Evolutionary conservation across 2,888 invertebrate species (phyloP).

Genomic region (Drosophila quinaria): DNA sequence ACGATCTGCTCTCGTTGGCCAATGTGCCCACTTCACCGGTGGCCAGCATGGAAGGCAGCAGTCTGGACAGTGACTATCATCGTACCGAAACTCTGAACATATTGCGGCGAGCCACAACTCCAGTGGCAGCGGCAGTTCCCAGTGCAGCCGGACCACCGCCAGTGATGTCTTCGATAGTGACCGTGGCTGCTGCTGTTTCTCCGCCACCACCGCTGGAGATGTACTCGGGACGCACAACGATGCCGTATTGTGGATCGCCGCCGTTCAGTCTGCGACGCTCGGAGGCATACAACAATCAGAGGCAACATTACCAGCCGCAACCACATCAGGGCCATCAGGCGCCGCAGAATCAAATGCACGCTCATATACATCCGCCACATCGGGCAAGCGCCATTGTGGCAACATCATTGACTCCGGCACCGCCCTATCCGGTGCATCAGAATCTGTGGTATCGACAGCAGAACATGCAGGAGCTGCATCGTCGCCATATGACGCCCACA

Average conservation of each 20-base stretch:
- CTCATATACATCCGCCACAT: conserved; percentile 72
- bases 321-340: conserved; percentile 77
- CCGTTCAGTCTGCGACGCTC: conserved; percentile 73
- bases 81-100: conserved; percentile 44
- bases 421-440: conserved; percentile 91
- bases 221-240: conserved; percentile 79
- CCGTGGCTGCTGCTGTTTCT: conserved; percentile 70
- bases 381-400: conserved; percentile 69
- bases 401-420: conserved; percentile 84
- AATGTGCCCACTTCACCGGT: conserved; percentile 55
- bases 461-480: conserved; percentile 88
- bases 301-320: conserved; percentile 73
- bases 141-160: conserved; percentile 49
- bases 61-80: conserved; percentile 47
- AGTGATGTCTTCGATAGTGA: conserved; percentile 55
- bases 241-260: conserved; percentile 84
- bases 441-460: conserved; percentile 92
- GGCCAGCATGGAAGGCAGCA: conserved; percentile 29
- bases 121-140: conserved; percentile 47
- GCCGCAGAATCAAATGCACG: conserved; percentile 77
- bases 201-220: conserved; percentile 78
- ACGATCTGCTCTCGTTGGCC: conserved; percentile 58
- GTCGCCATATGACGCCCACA: conserved; percentile 86
- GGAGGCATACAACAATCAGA: conserved; percentile 69
- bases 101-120: conserved; percentile 38